These are phyloP conservation scores for Drosophila pachea DNA, from an alignment of 1,140 invertebrate genomes.

Conservation along the genomic window DNA sequence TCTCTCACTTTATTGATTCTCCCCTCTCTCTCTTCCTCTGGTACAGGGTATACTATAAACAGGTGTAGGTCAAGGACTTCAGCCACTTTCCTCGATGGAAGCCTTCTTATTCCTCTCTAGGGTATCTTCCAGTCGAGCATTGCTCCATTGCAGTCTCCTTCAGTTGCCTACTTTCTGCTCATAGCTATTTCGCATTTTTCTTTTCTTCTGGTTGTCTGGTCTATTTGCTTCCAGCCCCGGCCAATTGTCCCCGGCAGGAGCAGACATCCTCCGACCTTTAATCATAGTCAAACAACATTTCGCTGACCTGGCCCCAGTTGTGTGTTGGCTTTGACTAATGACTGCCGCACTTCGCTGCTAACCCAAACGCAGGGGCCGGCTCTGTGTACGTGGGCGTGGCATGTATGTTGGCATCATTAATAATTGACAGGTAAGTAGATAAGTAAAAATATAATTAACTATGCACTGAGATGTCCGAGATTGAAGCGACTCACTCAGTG, in stretches of 20 bases:
- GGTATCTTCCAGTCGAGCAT: background rate
- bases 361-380: no score
- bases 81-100: background rate
- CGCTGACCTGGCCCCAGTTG: slow-evolving; percentile 45
- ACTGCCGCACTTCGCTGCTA: no score
- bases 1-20: no score
- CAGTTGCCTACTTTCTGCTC: background rate
- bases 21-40: no score
- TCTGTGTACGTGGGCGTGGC: slow-evolving; percentile 8
- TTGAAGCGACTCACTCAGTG: slow-evolving; percentile 3
- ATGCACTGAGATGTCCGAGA: slow-evolving; percentile 30
- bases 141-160: background rate
- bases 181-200: slow-evolving; percentile 12
- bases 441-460: slow-evolving; percentile 52
- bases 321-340: slow-evolving; percentile 59
- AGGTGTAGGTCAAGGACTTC: no score
- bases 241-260: slow-evolving; percentile 40
- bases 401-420: slow-evolving; percentile 51
- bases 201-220: slow-evolving; percentile 50
- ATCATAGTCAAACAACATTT: slow-evolving; percentile 21
- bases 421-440: slow-evolving; percentile 57
- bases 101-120: background rate
- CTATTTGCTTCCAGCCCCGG: slow-evolving; percentile 53
- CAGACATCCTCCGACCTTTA: slow-evolving; percentile 14
- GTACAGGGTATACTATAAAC: background rate